These are phyloP conservation scores for Melitaea cinxia DNA, from an alignment of 1,140 invertebrate species.

Conservation along the genomic window DNA sequence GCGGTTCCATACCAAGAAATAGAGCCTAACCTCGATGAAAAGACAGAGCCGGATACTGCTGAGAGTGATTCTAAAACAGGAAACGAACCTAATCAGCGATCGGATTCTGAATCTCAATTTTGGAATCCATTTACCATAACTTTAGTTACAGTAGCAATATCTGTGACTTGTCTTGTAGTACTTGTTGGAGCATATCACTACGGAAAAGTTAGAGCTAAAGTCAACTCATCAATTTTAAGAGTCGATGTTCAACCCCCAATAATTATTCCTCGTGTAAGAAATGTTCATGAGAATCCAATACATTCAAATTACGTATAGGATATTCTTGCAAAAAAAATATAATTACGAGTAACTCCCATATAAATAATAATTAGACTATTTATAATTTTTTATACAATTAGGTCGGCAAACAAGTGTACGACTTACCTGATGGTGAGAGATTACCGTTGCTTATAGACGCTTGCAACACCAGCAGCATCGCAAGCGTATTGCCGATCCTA, in stretches of 20 bases:
- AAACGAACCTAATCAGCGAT: not conserved
- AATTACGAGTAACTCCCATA: too few relatives aligned
- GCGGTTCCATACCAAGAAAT: too few relatives aligned
- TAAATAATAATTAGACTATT: too few relatives aligned
- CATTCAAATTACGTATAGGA: not conserved
- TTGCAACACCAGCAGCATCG: too few relatives aligned
- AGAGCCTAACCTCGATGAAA: constrained; percentile 1
- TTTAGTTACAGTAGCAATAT: constrained; percentile 37
- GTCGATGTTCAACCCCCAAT: constrained; percentile 33
- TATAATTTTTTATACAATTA: too few relatives aligned
- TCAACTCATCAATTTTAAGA: constrained; percentile 13
- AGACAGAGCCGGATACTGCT: constrained; percentile 6
- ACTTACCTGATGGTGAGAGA: too few relatives aligned
- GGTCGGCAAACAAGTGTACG: too few relatives aligned
- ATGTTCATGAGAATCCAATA: not conserved
- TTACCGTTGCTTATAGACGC: too few relatives aligned
- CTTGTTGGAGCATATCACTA: constrained; percentile 42
- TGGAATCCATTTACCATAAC: constrained; percentile 50
- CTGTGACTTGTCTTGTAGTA: constrained; percentile 26
- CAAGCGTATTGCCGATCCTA: too few relatives aligned
- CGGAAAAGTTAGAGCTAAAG: constrained; percentile 37
- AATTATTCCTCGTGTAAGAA: constrained; percentile 45
- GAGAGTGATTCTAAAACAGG: constrained; percentile 2
- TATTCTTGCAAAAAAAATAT: too few relatives aligned
- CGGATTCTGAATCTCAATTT: constrained; percentile 24